Conservation (phyloP, 2,797 vertebrate species). For the Glossophaga mutica region DNA sequence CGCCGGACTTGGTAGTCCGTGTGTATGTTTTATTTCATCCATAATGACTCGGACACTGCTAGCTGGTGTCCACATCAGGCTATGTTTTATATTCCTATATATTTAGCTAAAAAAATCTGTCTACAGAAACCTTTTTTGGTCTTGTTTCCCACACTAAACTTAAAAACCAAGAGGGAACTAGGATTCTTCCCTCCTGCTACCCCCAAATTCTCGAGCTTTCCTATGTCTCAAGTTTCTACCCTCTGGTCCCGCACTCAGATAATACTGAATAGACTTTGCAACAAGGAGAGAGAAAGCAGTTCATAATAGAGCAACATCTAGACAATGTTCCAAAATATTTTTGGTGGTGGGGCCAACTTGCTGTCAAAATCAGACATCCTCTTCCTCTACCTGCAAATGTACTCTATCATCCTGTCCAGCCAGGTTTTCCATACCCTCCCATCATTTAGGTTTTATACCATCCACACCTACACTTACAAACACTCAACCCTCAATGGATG, state of each 20-base stretch:
- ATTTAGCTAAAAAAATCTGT: not conserved
- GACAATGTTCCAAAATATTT: not conserved
- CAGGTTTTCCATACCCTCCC: not conserved
- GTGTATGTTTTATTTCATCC: too few species aligned
- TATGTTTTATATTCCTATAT: not conserved
- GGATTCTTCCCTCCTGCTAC: not conserved
- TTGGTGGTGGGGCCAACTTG: not conserved
- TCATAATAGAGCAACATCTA: not conserved
- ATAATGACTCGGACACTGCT: too few species aligned
- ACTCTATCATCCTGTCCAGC: not conserved
- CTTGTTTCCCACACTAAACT: not conserved
- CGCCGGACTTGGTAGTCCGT: too few species aligned
- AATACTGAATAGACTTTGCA: not conserved
- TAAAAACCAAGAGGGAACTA: not conserved
- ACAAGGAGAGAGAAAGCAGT: not conserved
- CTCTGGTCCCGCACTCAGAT: not conserved
- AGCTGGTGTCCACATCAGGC: too few species aligned
- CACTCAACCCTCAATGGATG: not conserved
- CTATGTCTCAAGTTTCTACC: not conserved
- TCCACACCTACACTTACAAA: not conserved
- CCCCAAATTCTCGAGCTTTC: not conserved
- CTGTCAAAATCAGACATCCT: not conserved
- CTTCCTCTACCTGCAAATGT: not conserved
- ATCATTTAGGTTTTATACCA: not conserved
- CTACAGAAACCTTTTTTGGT: not conserved